Evolutionary conservation across 2,888 invertebrate genomes (phyloP), one percentile per base, ranked within the genome.

Genomic region (Desoria tigrina): DNA sequence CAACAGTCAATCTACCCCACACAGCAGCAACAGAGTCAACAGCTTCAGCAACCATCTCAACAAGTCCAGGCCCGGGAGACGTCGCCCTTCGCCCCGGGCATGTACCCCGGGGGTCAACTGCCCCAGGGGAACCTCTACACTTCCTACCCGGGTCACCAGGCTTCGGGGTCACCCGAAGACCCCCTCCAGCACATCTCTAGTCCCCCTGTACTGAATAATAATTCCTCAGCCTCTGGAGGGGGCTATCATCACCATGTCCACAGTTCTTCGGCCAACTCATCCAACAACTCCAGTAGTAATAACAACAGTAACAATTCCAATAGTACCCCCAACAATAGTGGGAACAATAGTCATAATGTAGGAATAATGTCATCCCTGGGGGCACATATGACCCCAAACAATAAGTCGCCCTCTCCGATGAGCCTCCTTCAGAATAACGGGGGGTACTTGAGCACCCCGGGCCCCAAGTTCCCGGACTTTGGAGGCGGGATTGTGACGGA

Each of bases 111-210:
- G 21, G n/a, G 21, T 21, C 45, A 45, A 16, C 45, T 18, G 6
- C 45, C 45, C 45, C 45, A 45, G 45, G 45, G 45, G 45, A 45
- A 45, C 45, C 4, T 21, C 6, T 32, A 32, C 32, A 32, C 32
- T n/a, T n/a, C n/a, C 61, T 71, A 68, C 39, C 61, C 68, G 54
- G 59, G 61, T 27, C 62, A 66, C 28, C 64, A 71, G n/a, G 6
- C 45, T 6, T 21, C 45, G 16, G n/a, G 21, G n/a, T 45, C 45
- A 4, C 45, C 45, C 4, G 32, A 32, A 11, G 32, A 18, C 9
- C n/a, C n/a, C 21, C 16, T 45, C 39, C 39, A 16, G 51, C 71
- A 74, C 58, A 67, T 72, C 51, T 74, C 73, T 74, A 73, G 74
- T 75, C 74, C 73, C 51, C 72, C 75, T 18, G 55, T 70, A 57